A percentile compares a stretch with the other conserved stretches of the same genome.
Evolutionary conservation across 2,113 vertebrate species (phyloP).

Genomic region (Rattus norvegicus): DNA sequence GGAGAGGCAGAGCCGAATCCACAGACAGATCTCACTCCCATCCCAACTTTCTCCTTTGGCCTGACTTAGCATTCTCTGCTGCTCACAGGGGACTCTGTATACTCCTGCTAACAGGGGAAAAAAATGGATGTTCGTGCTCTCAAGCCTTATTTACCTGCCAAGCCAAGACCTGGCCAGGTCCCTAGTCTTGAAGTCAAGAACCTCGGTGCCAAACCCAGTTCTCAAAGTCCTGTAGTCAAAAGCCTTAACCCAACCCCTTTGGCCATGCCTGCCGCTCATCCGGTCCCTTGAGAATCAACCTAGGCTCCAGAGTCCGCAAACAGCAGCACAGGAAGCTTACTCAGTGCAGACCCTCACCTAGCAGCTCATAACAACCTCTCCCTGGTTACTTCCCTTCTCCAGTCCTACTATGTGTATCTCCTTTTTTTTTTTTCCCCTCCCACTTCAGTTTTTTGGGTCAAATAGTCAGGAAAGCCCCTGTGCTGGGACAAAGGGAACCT

Average conservation of each 20-base stretch:
- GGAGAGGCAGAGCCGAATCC: neutral
- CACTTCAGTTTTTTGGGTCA: neutral
- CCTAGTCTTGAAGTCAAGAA: neutral
- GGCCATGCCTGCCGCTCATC: neutral
- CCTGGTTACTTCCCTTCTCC: neutral
- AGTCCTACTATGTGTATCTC: neutral
- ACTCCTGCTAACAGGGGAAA: neutral
- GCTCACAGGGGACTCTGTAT: neutral
- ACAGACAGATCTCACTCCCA: neutral
- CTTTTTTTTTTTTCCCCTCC: too few species aligned
- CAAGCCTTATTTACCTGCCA: neutral
- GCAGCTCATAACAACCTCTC: neutral
- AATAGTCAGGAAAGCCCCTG: neutral
- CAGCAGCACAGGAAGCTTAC: neutral
- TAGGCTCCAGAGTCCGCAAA: neutral
- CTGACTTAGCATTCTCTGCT: neutral
- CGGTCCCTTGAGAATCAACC: neutral
- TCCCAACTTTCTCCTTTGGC: neutral
- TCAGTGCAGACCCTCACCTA: neutral
- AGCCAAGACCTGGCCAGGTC: neutral
- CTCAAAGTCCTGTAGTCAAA: neutral
- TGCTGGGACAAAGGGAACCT: neutral
- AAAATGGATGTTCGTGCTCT: neutral
- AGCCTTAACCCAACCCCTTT: neutral
- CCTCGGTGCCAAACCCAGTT: neutral